Percentiles rank a stretch among this genome's conserved stretches.
phyloP scores from a whole-genome alignment of 2,888 invertebrate species.

The Nysson spinosus region DNA sequence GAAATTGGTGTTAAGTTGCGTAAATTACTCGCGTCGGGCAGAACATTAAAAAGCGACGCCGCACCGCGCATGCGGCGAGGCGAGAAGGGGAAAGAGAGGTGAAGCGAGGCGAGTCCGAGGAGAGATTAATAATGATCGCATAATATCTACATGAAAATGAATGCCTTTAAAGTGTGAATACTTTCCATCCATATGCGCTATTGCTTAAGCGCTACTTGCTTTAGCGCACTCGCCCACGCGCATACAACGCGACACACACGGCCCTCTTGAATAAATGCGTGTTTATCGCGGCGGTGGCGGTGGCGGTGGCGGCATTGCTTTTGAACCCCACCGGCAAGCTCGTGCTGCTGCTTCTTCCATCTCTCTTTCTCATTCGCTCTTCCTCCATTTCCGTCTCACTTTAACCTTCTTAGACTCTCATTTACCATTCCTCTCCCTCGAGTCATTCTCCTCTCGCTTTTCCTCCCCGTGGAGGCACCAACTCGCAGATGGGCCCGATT shows the following conservation, averaged over 20 bases:
- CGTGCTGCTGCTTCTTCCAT: constrained; percentile 40
- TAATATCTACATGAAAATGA: not conserved
- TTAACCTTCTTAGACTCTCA: not conserved
- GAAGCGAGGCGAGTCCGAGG: too few species aligned
- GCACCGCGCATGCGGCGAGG: too few species aligned
- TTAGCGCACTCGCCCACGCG: constrained; percentile 60
- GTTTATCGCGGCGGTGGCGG: constrained; percentile 73
- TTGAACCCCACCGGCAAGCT: constrained; percentile 65
- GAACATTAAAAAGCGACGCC: too few species aligned
- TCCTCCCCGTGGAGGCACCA: constrained; percentile 21
- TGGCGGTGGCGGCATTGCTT: constrained; percentile 72
- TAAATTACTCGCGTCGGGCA: too few species aligned
- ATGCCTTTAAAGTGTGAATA: constrained; percentile 4
- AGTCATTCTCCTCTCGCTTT: constrained; percentile 6
- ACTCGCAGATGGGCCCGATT: constrained; percentile 64
- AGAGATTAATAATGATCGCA: not conserved
- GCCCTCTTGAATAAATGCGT: constrained; percentile 69
- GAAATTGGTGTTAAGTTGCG: too few species aligned
- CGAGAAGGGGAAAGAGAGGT: too few species aligned
- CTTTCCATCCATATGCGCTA: constrained; percentile 29
- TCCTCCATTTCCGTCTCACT: constrained; percentile 11
- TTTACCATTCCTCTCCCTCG: constrained; percentile 5
- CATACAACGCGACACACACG: constrained; percentile 35
- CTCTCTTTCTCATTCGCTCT: constrained; percentile 11
- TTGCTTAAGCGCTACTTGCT: constrained; percentile 45